Conservation (phyloP, 2,113 vertebrate genomes). For the Callorhinus ursinus region DNA sequence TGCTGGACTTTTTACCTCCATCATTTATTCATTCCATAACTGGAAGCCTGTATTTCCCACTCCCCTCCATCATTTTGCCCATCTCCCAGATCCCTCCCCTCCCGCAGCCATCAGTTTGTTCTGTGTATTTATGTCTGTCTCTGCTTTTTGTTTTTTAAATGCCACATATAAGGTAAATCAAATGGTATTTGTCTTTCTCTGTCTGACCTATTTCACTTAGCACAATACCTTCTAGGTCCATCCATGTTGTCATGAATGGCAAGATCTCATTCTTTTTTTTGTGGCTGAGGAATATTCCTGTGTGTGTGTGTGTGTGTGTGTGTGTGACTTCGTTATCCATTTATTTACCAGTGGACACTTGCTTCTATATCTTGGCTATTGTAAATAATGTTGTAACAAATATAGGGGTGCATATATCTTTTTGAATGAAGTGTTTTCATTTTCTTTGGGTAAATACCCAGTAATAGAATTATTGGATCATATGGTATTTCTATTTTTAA, state of each 20-base stretch:
- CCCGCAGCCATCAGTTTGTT: background rate
- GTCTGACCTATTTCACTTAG: background rate
- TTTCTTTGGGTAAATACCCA: background rate
- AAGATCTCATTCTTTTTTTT: background rate
- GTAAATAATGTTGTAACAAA: background rate
- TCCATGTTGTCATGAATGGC: background rate
- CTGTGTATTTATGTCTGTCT: background rate
- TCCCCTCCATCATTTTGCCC: background rate
- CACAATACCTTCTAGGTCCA: background rate
- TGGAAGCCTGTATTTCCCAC: background rate
- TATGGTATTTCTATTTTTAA: background rate
- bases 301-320: background rate
- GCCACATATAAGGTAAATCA: background rate
- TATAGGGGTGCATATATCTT: background rate
- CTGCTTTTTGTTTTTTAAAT: background rate
- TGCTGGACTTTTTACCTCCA: background rate
- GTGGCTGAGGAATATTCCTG: background rate
- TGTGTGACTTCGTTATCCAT: background rate
- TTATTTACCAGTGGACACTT: background rate
- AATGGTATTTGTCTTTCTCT: background rate
- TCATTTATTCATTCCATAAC: background rate
- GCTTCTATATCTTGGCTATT: background rate
- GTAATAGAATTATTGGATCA: background rate
- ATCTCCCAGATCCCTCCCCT: background rate
- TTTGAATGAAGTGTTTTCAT: background rate